Percentiles rank a stretch among this genome's conserved stretches.
phyloP scores from a whole-genome alignment of 2,888 invertebrate genomes.

The Rotaria socialis region DNA sequence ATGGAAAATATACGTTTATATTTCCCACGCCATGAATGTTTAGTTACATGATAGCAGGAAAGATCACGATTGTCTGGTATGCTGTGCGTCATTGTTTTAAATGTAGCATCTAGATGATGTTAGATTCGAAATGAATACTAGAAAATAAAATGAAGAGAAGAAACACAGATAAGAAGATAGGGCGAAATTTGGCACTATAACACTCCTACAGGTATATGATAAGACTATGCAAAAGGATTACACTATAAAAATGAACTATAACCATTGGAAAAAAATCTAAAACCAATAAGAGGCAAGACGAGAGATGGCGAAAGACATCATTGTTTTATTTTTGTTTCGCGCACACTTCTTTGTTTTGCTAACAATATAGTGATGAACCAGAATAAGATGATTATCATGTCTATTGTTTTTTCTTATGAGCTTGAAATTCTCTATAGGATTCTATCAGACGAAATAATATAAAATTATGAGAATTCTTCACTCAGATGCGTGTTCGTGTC shows the following conservation, averaged over 20 bases:
- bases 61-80: slow-evolving; percentile 88
- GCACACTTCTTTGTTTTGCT: not conserved
- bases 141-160: not conserved
- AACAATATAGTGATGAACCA: not conserved
- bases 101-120: slow-evolving; percentile 17
- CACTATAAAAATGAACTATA: not conserved
- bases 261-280: not conserved
- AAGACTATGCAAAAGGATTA: not conserved
- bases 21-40: slow-evolving; percentile 96
- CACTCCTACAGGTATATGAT: not conserved
- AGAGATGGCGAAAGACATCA: not conserved
- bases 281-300: not conserved
- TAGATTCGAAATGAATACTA: not conserved
- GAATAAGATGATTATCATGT: not conserved
- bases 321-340: no score
- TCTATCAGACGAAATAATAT: no score
- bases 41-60: slow-evolving; percentile 90
- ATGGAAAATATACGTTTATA: slow-evolving; percentile 95
- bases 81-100: not conserved
- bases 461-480: no score
- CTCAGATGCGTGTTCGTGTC: no score
- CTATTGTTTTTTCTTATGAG: no score
- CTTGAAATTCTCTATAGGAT: no score
- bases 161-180: not conserved
- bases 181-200: not conserved